These are phyloP conservation scores for Frieseomelitta varia DNA, from an alignment of 1,140 invertebrate genomes.

Conservation along the genomic window DNA sequence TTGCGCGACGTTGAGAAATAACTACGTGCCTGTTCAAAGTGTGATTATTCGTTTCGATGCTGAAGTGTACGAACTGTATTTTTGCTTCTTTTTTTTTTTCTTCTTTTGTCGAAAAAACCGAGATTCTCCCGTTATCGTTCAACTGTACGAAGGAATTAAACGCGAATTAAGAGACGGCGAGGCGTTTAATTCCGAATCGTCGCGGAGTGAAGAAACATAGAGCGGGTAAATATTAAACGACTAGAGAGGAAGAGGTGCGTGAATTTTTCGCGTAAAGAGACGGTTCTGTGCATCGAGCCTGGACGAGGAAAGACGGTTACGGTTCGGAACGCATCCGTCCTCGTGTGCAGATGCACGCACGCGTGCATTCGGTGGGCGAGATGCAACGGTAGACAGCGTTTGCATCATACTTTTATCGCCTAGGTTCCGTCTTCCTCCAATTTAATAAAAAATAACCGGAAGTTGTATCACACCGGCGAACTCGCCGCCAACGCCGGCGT, in stretches of 20 bases:
- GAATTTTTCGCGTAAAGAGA: constrained; percentile 3
- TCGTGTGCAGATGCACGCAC: constrained; percentile 59
- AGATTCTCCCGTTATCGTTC: too few species aligned
- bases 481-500: not conserved
- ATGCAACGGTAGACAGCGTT: constrained; percentile 50
- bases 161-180: not conserved
- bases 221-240: not conserved
- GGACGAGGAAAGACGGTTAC: constrained; percentile 61
- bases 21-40: too few species aligned
- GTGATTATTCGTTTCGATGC: too few species aligned
- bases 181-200: not conserved
- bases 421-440: constrained; percentile 51
- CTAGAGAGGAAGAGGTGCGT: not conserved
- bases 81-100: too few species aligned
- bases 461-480: constrained; percentile 51
- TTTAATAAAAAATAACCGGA: constrained; percentile 54
- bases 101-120: too few species aligned
- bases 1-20: too few species aligned
- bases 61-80: too few species aligned
- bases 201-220: too few species aligned
- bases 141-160: not conserved
- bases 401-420: constrained; percentile 55
- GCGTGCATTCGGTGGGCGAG: constrained; percentile 49
- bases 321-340: constrained; percentile 60
- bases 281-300: constrained; percentile 25